Evolutionary conservation across 2,113 vertebrate genomes (phyloP), one percentile per base, ranked within the genome.

Genomic region (Petromus typicus): DNA sequence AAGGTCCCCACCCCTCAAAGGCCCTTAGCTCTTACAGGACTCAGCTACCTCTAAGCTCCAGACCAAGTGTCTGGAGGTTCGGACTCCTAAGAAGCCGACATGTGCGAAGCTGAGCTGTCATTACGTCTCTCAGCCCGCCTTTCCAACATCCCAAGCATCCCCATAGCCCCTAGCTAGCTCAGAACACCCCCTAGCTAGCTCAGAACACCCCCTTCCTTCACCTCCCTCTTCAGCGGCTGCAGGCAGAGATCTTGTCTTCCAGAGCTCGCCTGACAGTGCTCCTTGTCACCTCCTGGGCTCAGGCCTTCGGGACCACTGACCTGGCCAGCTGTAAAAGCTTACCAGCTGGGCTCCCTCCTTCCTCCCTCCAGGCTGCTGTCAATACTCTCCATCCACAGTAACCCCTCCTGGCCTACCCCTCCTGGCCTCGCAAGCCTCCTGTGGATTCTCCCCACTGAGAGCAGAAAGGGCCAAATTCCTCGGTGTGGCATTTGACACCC

Each of bases 391-490:
- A 81, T 79, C 80, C 11, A 56, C 48, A 91, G n/a, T 48, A 37
- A 34, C 69, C 78, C 45, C 45, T 90, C 37, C 40, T 6, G 66
- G 51, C 30, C 34, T 59, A 34, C 69, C 78, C 45, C 45, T 90
- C 37, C 40, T 6, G 66, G 51, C 30, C 34, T 59, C 18, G 37
- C 79, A 64, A 48, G 59, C 61, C 67, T 66, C 80, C 69, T 25
- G 7, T n/a, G 48, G 9, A 57, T 37, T 69, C 34, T 76, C 79
- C 37, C 84, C 22, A 14, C 54, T 2, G n/a, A 92, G 84, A 93
- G 56, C n/a, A 81, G 22, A 34, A 88, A 92, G 95, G 56, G 9
- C 64, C 82, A 51, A 16, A 92, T 89, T 83, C 73, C 66, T 79
- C 63, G 63, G 56, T 59, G 16, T 66, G 43, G 73, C 48, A 59